Evolutionary conservation across 2,113 vertebrate genomes (phyloP).

Genomic region (Saguinus imperator): DNA sequence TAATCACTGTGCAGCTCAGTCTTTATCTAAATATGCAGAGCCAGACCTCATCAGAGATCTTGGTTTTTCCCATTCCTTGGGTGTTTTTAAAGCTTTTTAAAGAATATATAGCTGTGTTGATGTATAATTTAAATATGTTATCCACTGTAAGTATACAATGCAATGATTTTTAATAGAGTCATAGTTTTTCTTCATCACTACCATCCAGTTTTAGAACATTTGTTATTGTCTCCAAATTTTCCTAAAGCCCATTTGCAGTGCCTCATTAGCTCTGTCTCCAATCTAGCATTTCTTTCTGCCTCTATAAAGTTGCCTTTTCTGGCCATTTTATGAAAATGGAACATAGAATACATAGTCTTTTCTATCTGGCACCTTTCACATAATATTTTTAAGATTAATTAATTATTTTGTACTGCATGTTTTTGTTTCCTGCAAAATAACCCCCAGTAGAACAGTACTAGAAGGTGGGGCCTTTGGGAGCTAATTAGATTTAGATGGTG

Average conservation of each 20-base stretch:
- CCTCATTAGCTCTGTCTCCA: background rate
- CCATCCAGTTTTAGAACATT: background rate
- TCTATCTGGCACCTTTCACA: background rate
- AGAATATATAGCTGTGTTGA: background rate
- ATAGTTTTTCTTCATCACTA: background rate
- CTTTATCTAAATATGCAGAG: slow-evolving; percentile 47
- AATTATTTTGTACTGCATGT: background rate
- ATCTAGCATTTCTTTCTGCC: background rate
- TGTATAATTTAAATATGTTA: background rate
- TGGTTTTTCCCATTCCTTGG: background rate
- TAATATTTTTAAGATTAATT: background rate
- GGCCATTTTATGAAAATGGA: background rate
- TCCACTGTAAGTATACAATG: background rate
- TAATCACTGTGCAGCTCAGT: background rate
- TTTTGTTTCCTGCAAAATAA: background rate
- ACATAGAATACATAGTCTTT: no score
- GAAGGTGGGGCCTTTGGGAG: background rate
- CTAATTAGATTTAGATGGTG: background rate
- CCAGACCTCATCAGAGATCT: background rate
- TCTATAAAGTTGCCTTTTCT: background rate
- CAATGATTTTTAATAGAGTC: background rate
- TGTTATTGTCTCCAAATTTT: background rate
- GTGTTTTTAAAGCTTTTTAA: background rate
- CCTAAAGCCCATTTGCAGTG: background rate
- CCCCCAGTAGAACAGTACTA: background rate